phyloP scores from a whole-genome alignment of 2,113 vertebrate genomes.

The Sylvia atricapilla region DNA sequence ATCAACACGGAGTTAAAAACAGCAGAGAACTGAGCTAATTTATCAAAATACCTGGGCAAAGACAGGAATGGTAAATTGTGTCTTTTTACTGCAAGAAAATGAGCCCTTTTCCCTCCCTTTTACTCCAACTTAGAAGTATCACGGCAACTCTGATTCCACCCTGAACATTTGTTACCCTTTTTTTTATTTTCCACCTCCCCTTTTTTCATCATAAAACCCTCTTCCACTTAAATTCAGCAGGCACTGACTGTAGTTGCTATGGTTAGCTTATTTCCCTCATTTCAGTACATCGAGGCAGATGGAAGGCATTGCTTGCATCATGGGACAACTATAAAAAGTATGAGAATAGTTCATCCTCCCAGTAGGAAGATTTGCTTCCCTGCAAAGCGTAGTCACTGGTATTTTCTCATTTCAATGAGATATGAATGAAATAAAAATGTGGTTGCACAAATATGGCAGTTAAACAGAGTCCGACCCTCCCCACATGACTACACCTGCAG shows the following conservation, averaged over 20 bases:
- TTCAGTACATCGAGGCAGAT: not conserved
- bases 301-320: not conserved
- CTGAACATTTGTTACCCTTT: not conserved
- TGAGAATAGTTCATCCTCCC: not conserved
- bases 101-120: not conserved
- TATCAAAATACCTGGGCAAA: not conserved
- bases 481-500: not conserved
- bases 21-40: not conserved
- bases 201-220: not conserved
- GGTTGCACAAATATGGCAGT: not conserved
- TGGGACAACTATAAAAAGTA: conserved; percentile 7
- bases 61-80: not conserved
- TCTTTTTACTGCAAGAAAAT: not conserved
- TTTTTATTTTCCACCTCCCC: not conserved
- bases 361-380: conserved; percentile 9
- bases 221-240: not conserved
- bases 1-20: not conserved
- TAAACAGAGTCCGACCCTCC: not conserved
- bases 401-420: not conserved
- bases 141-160: not conserved
- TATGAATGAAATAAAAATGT: not conserved
- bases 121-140: not conserved
- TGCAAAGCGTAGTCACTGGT: not conserved
- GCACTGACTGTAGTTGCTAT: not conserved
- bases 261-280: conserved; percentile 1